Evolutionary conservation across 2,113 vertebrate species (phyloP), one percentile per base, ranked within the genome.

Genomic region (Plotosus lineatus): DNA sequence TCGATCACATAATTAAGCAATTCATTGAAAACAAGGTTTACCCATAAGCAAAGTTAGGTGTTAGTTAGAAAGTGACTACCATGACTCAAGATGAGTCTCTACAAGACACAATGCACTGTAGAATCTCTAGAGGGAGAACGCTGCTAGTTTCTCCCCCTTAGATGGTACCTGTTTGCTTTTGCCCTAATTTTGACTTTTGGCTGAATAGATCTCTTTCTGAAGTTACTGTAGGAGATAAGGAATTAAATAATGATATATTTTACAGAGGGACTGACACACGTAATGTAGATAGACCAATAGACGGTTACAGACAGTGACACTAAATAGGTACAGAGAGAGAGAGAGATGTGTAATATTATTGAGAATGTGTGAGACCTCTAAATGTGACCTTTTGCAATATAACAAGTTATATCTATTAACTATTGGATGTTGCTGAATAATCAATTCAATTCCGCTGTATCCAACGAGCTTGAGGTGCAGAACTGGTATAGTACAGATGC

Each of bases 141-240:
- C 69, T 55, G 36, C 38, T 60, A 26, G 75, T 73, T 81, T 81
- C 78, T 78, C 53, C 82, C 83, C 81, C 83, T 87, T 31, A 87
- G 85, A 81, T 78, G 55, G 53, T 87, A 87, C 85, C 85, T 87
- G 83, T 71, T 19, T 55, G 81, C 78, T 66, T 78, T 73, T 76
- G 84, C 76, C 75, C 63, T 83, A 75, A 83, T 81, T 83, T 83
- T 83, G 79, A 46, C 60, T 82, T 83, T 85, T 40, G 80, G 36
- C 28, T 72, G 78, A 83, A 83, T 23, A 36, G 83, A 83, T 85
- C 83, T 87, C 79, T 86, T 86, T 87, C 33, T 84, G 51, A 87
- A 74, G 78, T 73, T 51, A 68, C 82, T 85, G 77, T 42, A 78
- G 55, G 65, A 82, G 69, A 82, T 77, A 79, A 58, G 46, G 58